These are phyloP conservation scores for Mus caroli DNA, from an alignment of 2,797 vertebrate genomes.

Conservation along the genomic window DNA sequence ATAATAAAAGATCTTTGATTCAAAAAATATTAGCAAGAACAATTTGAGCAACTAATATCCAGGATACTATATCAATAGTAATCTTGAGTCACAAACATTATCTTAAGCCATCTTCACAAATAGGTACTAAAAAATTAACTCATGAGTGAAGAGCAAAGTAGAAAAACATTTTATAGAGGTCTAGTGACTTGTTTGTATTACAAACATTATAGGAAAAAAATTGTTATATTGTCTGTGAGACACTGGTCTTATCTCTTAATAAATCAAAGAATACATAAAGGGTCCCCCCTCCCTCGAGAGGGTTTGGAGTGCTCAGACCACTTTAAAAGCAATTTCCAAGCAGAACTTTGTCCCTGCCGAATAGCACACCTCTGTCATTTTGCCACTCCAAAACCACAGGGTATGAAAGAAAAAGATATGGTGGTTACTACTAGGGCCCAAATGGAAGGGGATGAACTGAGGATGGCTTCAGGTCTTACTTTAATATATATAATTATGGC, in stretches of 20 bases:
- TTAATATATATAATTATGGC: neutral
- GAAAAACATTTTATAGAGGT: neutral
- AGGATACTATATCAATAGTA: neutral
- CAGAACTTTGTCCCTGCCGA: neutral
- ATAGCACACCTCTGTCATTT: neutral
- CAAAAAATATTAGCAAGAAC: neutral
- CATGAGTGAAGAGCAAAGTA: neutral
- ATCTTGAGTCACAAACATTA: neutral
- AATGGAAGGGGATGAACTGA: neutral
- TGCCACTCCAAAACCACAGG: neutral
- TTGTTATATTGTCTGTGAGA: neutral
- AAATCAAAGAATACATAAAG: neutral
- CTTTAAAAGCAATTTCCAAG: neutral
- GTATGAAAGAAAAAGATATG: neutral
- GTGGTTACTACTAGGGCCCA: neutral
- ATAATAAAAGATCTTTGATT: slow-evolving; percentile 66
- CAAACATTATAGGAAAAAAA: neutral
- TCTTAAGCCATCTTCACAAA: neutral
- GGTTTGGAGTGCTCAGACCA: neutral
- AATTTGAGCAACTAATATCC: neutral
- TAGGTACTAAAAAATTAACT: neutral
- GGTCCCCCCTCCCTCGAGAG: neutral
- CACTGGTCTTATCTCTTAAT: neutral
- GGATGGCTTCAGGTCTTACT: neutral
- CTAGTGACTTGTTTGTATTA: neutral